These are phyloP conservation scores for Tethea ocularis DNA, from an alignment of 2,888 invertebrate genomes.

Conservation along the genomic window DNA sequence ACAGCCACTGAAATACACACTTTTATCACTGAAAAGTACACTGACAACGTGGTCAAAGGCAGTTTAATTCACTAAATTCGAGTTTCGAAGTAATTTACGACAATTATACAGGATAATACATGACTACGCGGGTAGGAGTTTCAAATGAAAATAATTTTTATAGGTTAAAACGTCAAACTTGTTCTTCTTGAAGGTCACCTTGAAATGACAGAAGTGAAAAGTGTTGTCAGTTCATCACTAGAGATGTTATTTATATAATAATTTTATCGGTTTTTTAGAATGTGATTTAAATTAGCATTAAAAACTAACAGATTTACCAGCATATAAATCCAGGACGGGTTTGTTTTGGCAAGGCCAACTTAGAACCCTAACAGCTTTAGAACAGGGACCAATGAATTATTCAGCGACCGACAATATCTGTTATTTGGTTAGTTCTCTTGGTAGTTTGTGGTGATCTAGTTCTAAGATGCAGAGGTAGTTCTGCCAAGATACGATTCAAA, in stretches of 20 bases:
- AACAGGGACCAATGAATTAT: too few species aligned
- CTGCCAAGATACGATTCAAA: too few species aligned
- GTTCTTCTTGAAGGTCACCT: constrained; percentile 74
- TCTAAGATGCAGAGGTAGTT: too few species aligned
- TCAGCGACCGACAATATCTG: too few species aligned
- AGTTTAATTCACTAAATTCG: constrained; percentile 45
- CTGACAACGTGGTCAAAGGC: constrained; percentile 50
- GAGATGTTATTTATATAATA: not conserved
- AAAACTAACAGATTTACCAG: not conserved
- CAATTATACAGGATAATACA: constrained; percentile 52
- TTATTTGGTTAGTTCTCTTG: too few species aligned
- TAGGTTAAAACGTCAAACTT: constrained; percentile 73
- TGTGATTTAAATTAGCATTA: too few species aligned
- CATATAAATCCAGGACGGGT: too few species aligned
- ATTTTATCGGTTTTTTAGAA: not conserved
- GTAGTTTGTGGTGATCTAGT: too few species aligned
- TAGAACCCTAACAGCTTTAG: too few species aligned
- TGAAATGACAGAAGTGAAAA: constrained; percentile 58
- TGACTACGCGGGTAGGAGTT: constrained; percentile 76
- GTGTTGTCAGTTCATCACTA: constrained; percentile 2
- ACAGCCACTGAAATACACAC: constrained; percentile 28
- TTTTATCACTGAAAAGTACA: constrained; percentile 65
- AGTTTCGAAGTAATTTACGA: constrained; percentile 53
- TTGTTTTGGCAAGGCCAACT: too few species aligned
- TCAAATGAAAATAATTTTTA: constrained; percentile 67